Conservation (phyloP, 1,140 invertebrate species). For the Bombus confusus region DNA sequence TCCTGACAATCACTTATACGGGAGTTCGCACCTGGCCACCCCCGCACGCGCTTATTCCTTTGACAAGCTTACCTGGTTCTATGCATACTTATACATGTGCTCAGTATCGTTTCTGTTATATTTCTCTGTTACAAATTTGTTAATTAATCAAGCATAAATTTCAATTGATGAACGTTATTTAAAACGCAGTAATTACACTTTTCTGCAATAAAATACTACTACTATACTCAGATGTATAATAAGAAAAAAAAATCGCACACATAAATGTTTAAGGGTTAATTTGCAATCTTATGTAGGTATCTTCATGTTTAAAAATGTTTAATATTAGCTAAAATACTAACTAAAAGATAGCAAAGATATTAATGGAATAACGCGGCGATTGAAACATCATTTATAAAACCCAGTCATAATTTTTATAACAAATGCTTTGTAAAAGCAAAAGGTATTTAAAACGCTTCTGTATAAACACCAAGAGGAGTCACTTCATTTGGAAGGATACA, state of each 20-base stretch:
- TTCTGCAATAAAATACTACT: too few relatives aligned
- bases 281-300: too few relatives aligned
- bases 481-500: not conserved
- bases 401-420: not conserved
- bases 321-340: too few relatives aligned
- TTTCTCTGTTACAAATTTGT: not conserved
- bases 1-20: conserved; percentile 60
- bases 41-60: conserved; percentile 66
- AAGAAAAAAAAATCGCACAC: too few relatives aligned
- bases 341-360: not conserved
- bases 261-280: too few relatives aligned
- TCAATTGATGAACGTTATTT: not conserved
- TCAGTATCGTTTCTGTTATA: not conserved
- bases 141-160: not conserved
- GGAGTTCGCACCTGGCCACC: conserved; percentile 70
- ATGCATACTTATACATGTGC: conserved; percentile 52
- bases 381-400: not conserved
- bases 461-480: not conserved
- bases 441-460: not conserved
- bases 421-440: not conserved
- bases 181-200: too few relatives aligned
- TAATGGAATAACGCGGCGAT: not conserved
- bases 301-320: too few relatives aligned
- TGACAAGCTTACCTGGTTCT: conserved; percentile 57
- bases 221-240: too few relatives aligned